Base-by-base conservation (phyloP, 1,140 invertebrate species). In the Lethrus apterus region DNA sequence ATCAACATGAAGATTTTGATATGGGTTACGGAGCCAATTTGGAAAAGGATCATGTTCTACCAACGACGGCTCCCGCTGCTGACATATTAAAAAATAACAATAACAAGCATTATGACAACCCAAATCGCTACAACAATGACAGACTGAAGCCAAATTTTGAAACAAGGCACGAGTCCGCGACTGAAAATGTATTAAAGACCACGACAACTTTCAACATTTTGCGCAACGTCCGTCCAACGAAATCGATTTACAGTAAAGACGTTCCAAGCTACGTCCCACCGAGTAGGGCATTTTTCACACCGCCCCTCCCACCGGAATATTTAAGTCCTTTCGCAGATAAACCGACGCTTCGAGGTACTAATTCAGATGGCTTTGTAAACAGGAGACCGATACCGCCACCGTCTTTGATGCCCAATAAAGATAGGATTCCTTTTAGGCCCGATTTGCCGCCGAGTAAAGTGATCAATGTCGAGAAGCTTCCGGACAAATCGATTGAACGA, bases 291-390 rank as follows among this genome's bases (percentile, higher is more conserved):
- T 79, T 85, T 50, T 84, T 89, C 63, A 88, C 84, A 0, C 85
- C 86, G 0, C 84, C 84, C 0, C 57, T 87, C 40, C 84, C 84
- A 4, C 82, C 81, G 1, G 83, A 84, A 61, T 85, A 83, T 57
- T 71, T 78, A 11, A 84, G 87, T 67, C 85, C 86, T 0, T 89
- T 89, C 59, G 83, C 84, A 2, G 83, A 89, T 58, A 88, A 87
- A 62, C 85, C 85, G 20, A 89, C 85, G 4, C 64, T 89, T 26
- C 72, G 85, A 53, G 86, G 85, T 47, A 76, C 74, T 10, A 80
- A 82, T 56, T 73, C 77, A 4, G 76, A 78, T 31, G 71, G 68
- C 46, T 80, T 77, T 55, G 73, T 74, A 48, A 79, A 80, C 56
- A 65, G 79, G 42, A 71, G 84, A 44, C 83, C 83, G 0, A 80